phyloP scores from a whole-genome alignment of 64 coral and sea anemone genomes.

The Anthopleura sola region DNA sequence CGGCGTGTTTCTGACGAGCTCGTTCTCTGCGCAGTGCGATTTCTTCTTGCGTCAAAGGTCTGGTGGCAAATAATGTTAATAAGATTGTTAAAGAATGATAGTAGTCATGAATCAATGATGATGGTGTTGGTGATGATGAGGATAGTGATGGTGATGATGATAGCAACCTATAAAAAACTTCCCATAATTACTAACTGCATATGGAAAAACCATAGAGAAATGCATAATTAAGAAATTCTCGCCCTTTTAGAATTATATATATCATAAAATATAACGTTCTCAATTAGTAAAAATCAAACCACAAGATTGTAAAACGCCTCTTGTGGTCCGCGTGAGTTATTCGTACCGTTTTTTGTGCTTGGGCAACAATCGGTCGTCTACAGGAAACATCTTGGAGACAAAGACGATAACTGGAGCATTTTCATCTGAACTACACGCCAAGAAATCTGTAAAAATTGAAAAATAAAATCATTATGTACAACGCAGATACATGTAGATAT shows the following conservation, averaged over 20 bases:
- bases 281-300: no score
- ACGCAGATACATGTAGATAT: no score
- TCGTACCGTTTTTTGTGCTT: slow-evolving; percentile 82
- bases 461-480: neutral
- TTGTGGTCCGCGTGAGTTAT: neutral
- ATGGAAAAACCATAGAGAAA: no score
- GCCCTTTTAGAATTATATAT: no score
- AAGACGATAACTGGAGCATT: slow-evolving; percentile 86
- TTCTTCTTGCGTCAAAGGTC: slow-evolving; percentile 95
- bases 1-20: slow-evolving; percentile 79
- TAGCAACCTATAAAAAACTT: no score
- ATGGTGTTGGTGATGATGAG: no score
- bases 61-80: neutral
- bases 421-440: slow-evolving; percentile 67
- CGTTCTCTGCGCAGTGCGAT: slow-evolving; percentile 79
- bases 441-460: slow-evolving; percentile 52
- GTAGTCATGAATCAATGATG: no score
- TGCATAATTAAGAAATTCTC: no score
- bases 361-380: slow-evolving; percentile 80
- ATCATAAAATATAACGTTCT: no score
- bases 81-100: neutral
- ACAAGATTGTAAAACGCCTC: no score
- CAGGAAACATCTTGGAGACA: slow-evolving; percentile 96
- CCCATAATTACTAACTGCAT: no score
- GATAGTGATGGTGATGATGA: no score